Evolutionary conservation across 2,797 vertebrate genomes (phyloP).

Genomic region (Rhabdophis nuchalis): DNA sequence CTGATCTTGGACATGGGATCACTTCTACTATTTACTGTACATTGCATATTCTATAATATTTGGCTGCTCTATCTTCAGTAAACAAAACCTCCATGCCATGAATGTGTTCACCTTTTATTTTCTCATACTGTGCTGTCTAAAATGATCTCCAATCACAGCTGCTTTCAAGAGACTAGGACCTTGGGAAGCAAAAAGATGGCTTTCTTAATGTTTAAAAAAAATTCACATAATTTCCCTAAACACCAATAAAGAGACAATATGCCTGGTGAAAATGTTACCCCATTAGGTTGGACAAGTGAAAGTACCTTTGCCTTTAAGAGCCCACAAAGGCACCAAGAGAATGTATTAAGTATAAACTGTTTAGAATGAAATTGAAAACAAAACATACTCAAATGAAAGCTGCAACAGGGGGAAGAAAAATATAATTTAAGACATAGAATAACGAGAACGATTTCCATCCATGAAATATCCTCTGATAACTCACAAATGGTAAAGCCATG

Average conservation of each 20-base stretch:
- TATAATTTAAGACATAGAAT: conserved; percentile 62
- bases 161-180: conserved; percentile 34
- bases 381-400: conserved; percentile 57
- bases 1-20: conserved; percentile 43
- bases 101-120: background rate
- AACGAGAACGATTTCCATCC: conserved; percentile 62
- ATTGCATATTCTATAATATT: conserved; percentile 23
- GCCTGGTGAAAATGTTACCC: conserved; percentile 3
- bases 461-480: conserved; percentile 61
- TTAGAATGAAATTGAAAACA: conserved; percentile 68
- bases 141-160: conserved; percentile 17
- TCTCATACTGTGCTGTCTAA: conserved; percentile 40
- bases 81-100: background rate
- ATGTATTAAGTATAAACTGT: conserved; percentile 60
- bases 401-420: conserved; percentile 34
- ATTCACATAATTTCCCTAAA: conserved; percentile 39
- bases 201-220: conserved; percentile 10
- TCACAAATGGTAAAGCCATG: conserved; percentile 44
- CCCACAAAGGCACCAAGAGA: conserved; percentile 37
- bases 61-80: background rate
- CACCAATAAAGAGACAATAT: background rate
- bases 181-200: conserved; percentile 13
- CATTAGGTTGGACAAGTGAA: conserved; percentile 22
- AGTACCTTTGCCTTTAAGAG: conserved; percentile 26
- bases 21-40: conserved; percentile 34